Percentiles rank a stretch among this genome's conserved stretches.
Conservation (phyloP, 2,888 invertebrate species). For the Tipula vernalis region DNA sequence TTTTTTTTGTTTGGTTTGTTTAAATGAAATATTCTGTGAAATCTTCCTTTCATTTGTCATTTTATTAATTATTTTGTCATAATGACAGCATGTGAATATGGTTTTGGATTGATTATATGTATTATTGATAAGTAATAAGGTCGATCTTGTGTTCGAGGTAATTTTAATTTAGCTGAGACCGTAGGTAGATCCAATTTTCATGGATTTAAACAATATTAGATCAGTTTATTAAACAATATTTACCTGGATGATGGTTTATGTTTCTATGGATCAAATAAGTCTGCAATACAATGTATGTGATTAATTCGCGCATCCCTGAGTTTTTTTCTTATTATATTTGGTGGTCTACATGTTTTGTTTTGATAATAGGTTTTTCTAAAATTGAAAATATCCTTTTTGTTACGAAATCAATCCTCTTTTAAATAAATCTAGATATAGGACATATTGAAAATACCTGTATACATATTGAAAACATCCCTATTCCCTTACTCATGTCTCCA, state of each 20-base stretch:
- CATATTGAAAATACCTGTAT: no score
- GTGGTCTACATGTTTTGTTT: not conserved
- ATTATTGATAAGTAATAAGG: not conserved
- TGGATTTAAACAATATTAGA: no score
- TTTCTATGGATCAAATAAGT: no score
- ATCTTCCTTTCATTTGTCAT: not conserved
- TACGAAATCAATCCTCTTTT: not conserved
- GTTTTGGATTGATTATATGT: not conserved
- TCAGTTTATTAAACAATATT: no score
- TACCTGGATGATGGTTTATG: no score
- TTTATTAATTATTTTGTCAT: not conserved
- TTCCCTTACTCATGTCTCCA: no score
- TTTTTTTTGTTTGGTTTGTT: not conserved
- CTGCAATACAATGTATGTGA: no score
- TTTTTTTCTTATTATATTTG: not conserved
- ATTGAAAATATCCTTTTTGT: not conserved
- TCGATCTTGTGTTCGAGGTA: not conserved
- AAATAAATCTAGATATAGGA: no score
- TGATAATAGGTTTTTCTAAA: not conserved
- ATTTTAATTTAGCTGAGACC: not conserved
- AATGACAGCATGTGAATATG: not conserved
- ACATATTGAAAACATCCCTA: no score
- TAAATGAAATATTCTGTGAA: not conserved
- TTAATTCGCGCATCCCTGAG: no score
- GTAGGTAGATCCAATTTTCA: no score